These are phyloP conservation scores for Heloderma charlesbogerti DNA, from an alignment of 2,113 vertebrate species.

Conservation along the genomic window DNA sequence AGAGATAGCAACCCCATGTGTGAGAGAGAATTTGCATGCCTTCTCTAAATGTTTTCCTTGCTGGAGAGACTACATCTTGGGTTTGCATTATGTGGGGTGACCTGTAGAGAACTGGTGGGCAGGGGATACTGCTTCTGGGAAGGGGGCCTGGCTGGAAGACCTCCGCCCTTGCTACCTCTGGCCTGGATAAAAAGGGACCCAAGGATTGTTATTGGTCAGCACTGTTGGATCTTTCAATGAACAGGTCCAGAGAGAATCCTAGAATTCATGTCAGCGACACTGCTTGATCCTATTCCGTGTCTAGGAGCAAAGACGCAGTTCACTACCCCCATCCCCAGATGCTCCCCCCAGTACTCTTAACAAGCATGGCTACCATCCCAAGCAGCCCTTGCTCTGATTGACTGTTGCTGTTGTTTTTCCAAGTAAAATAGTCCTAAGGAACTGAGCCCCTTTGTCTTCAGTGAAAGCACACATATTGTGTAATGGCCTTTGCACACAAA, in stretches of 20 bases:
- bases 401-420: not conserved
- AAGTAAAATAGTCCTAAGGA: not conserved
- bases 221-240: not conserved
- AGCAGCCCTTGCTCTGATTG: not conserved
- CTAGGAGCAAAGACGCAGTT: not conserved
- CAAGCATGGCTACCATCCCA: not conserved
- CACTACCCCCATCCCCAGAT: not conserved
- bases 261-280: not conserved
- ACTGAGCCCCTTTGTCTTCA: not conserved
- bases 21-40: too few species aligned
- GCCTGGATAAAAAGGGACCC: not conserved
- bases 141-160: not conserved
- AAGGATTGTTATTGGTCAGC: not conserved
- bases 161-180: not conserved
- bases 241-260: not conserved
- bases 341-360: too few species aligned
- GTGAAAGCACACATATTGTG: not conserved
- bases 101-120: not conserved
- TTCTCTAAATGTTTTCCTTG: not conserved
- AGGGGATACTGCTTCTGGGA: not conserved
- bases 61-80: not conserved
- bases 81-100: not conserved
- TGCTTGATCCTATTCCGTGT: not conserved
- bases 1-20: not conserved
- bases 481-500: too few species aligned